These are phyloP conservation scores for Ceraclea dissimilis DNA, from an alignment of 2,888 invertebrate genomes.

Conservation along the genomic window DNA sequence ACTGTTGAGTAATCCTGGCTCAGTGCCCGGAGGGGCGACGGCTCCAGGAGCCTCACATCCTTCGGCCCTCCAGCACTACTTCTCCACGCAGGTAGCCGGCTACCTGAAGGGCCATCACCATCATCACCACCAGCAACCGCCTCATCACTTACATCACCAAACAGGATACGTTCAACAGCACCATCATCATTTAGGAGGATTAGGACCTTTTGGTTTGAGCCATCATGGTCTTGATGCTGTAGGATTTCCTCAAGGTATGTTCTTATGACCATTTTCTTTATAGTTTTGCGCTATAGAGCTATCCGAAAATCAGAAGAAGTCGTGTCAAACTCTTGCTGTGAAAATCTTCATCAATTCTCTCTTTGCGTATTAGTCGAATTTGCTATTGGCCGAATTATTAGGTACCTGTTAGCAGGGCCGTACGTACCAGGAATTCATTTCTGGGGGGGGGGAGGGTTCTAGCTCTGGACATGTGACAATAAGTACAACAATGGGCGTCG, in stretches of 20 bases:
- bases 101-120: constrained; percentile 51
- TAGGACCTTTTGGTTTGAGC: constrained; percentile 44
- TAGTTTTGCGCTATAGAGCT: background rate
- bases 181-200: constrained; percentile 37
- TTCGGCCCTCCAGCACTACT: constrained; percentile 49
- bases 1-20: constrained; percentile 42
- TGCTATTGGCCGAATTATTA: too few species aligned
- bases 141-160: constrained; percentile 36
- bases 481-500: too few species aligned
- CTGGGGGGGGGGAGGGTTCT: too few species aligned
- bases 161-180: constrained; percentile 37
- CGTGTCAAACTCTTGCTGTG: too few species aligned
- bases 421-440: too few species aligned
- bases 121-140: constrained; percentile 40
- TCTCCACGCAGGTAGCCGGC: constrained; percentile 41
- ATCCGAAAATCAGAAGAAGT: too few species aligned
- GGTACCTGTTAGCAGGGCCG: too few species aligned
- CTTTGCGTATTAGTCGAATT: too few species aligned
- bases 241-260: constrained; percentile 47
- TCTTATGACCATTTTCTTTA: background rate
- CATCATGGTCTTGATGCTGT: constrained; percentile 47
- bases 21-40: constrained; percentile 38
- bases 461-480: too few species aligned
- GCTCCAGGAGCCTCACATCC: constrained; percentile 39
- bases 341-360: too few species aligned